phyloP scores from a whole-genome alignment of 53 echinoderm and acorn worm species.

The Paelopatides confundens region DNA sequence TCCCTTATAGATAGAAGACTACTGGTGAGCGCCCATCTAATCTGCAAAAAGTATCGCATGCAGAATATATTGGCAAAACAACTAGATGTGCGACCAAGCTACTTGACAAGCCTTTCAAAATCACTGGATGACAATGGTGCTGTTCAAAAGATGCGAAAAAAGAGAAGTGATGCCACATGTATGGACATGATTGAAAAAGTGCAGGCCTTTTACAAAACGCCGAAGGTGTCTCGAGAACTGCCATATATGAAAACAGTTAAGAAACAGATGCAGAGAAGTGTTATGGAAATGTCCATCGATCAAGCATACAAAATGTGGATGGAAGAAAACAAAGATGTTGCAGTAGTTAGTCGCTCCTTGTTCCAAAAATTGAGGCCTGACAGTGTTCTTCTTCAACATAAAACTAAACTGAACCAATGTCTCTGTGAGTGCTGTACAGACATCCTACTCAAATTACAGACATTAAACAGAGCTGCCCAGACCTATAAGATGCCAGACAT shows the following conservation, averaged over 20 bases:
- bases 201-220: constrained; percentile 18
- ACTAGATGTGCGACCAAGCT: constrained; percentile 46
- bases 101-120: constrained; percentile 25
- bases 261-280: not conserved
- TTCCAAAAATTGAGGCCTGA: constrained; percentile 71
- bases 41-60: constrained; percentile 36
- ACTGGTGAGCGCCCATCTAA: constrained; percentile 13
- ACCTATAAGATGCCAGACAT: constrained; percentile 21
- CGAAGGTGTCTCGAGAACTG: constrained; percentile 30
- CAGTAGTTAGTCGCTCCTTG: constrained; percentile 52
- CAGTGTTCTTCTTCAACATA: constrained; percentile 24
- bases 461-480: constrained; percentile 33
- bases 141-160: not conserved
- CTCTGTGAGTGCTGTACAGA: constrained; percentile 43
- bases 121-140: not conserved
- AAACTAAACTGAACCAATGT: constrained; percentile 19
- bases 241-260: constrained; percentile 38
- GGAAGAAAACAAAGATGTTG: constrained; percentile 45
- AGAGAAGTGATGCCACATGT: constrained; percentile 28
- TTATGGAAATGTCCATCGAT: constrained; percentile 54
- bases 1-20: constrained; percentile 25
- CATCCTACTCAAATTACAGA: constrained; percentile 32
- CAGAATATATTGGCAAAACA: not conserved
- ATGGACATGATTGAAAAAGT: constrained; percentile 26
- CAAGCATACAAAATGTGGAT: constrained; percentile 39